Evolutionary conservation across 2,888 invertebrate genomes (phyloP).

Genomic region (Rhodophaea formosa): DNA sequence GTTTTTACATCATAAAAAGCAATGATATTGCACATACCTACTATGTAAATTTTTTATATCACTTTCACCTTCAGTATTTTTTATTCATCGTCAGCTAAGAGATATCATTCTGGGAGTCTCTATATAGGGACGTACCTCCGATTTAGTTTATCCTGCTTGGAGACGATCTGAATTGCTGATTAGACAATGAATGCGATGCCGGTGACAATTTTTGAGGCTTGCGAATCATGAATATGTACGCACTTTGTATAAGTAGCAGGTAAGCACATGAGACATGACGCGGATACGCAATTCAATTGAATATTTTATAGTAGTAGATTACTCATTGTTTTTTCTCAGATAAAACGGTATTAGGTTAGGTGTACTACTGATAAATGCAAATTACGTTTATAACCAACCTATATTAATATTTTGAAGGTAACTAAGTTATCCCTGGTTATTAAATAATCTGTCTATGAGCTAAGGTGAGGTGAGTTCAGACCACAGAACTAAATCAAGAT

Average conservation of each 20-base stretch:
- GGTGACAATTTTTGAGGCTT: conserved; percentile 2
- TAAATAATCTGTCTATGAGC: no score
- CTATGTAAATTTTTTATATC: background rate
- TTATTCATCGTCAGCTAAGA: conserved; percentile 11
- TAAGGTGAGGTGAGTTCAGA: no score
- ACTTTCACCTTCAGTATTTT: conserved; percentile 15
- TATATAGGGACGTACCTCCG: background rate
- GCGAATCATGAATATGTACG: background rate
- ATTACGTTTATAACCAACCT: no score
- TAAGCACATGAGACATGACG: background rate
- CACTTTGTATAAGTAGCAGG: background rate
- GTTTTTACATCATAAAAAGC: background rate
- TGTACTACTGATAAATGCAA: no score
- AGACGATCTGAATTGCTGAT: conserved; percentile 17
- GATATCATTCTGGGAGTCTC: conserved; percentile 13
- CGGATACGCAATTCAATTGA: background rate
- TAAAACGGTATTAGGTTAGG: background rate
- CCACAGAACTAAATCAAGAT: no score
- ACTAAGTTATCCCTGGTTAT: no score
- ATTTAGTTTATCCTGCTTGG: conserved; percentile 9
- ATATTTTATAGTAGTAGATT: background rate
- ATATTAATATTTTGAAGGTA: no score
- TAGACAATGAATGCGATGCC: conserved; percentile 11
- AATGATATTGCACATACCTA: background rate
- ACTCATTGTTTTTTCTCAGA: background rate